These are phyloP conservation scores for Aphidius colemani DNA, from an alignment of 2,888 invertebrate genomes.

Conservation along the genomic window DNA sequence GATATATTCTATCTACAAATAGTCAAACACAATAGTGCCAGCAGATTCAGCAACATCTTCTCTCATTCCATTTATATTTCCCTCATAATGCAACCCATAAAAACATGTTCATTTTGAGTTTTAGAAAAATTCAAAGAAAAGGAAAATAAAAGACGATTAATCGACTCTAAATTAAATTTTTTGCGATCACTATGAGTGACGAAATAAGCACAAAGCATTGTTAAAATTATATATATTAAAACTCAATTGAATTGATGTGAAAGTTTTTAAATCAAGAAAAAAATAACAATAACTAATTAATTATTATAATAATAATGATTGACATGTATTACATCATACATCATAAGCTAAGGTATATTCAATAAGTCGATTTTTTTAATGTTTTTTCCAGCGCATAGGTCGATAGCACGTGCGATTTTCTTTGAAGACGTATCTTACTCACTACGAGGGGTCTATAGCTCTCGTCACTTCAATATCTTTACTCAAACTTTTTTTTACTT, in stretches of 20 bases:
- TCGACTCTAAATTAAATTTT: no score
- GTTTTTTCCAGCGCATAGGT: conserved; percentile 11
- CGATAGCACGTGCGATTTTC: conserved; percentile 27
- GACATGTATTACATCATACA: conserved; percentile 18
- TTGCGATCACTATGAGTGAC: no score
- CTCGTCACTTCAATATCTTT: neutral
- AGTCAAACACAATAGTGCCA: neutral
- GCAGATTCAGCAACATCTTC: neutral
- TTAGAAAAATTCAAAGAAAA: no score
- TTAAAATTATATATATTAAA: no score
- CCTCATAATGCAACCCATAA: no score
- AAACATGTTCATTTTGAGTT: no score
- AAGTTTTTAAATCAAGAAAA: no score
- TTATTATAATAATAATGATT: conserved; percentile 13
- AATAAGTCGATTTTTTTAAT: no score
- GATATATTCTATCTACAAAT: neutral
- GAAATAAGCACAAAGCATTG: no score
- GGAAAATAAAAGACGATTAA: no score
- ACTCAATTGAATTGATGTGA: no score
- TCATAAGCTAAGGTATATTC: neutral
- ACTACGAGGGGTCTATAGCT: neutral
- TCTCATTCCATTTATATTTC: no score
- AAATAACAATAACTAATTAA: neutral
- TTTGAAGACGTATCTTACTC: conserved; percentile 14
- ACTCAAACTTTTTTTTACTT: conserved; percentile 9